A percentile compares a stretch with the other conserved stretches of the same genome.
phyloP scores from a whole-genome alignment of 2,113 vertebrate genomes.

The Tachysurus fulvidraco region DNA sequence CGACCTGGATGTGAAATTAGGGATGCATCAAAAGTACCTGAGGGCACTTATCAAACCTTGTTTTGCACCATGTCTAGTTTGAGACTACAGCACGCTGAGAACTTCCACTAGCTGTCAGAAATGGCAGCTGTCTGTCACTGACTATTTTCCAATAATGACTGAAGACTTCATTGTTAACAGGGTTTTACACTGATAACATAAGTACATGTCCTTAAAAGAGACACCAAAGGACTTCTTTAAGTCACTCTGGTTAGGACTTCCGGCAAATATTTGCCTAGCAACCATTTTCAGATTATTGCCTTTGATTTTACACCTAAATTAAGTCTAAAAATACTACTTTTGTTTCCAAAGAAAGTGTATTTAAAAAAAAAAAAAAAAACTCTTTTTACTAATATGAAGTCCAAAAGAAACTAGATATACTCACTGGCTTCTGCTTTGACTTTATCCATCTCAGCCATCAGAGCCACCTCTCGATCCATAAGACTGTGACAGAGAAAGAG shows the following conservation, averaged over 20 bases:
- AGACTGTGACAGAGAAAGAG: conserved; percentile 71
- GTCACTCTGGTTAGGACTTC: not conserved
- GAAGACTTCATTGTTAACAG: not conserved
- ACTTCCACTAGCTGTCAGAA: not conserved
- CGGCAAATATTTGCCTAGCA: not conserved
- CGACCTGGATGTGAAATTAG: not conserved
- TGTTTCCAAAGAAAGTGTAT: too few species aligned
- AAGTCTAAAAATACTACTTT: not conserved
- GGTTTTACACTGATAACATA: not conserved
- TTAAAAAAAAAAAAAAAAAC: too few species aligned
- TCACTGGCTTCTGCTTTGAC: conserved; percentile 96
- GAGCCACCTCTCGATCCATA: conserved; percentile 93
- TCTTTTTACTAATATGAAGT: not conserved
- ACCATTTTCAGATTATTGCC: not conserved
- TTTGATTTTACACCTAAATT: not conserved
- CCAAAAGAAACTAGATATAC: conserved; percentile 53
- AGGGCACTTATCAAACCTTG: not conserved
- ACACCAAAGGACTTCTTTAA: not conserved
- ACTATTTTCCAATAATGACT: not conserved
- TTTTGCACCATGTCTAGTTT: not conserved
- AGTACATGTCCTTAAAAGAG: not conserved
- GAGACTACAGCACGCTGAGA: not conserved
- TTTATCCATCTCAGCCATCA: conserved; percentile 93
- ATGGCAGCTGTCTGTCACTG: not conserved
- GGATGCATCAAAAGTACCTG: not conserved